Conservation (phyloP, 2,113 vertebrate species). For the Brachyhypopomus occidentalis region DNA sequence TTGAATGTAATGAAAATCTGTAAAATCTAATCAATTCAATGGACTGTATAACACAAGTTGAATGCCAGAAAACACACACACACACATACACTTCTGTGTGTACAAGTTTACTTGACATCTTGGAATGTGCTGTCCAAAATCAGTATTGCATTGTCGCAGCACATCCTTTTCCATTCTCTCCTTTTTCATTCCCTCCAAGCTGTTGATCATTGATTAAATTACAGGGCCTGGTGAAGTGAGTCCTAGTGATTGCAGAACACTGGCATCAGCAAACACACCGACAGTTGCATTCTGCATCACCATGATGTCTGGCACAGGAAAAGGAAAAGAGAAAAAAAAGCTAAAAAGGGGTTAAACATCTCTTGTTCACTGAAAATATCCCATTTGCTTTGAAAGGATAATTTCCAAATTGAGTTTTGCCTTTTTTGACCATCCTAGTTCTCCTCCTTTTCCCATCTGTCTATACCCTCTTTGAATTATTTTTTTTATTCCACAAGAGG, state of each 20-base stretch:
- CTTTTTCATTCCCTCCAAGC: slow-evolving; percentile 10
- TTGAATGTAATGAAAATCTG: too few relatives aligned
- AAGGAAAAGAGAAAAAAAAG: neutral
- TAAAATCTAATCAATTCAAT: neutral
- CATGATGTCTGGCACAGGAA: neutral
- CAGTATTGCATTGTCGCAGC: neutral
- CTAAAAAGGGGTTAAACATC: neutral
- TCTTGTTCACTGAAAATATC: neutral
- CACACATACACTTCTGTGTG: too few relatives aligned
- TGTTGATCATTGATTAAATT: neutral
- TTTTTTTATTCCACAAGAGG: neutral
- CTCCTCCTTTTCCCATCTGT: neutral
- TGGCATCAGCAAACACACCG: neutral
- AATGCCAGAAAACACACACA: neutral
- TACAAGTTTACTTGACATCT: too few relatives aligned
- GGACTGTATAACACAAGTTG: neutral
- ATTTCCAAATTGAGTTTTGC: neutral
- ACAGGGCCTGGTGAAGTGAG: neutral
- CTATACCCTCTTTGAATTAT: neutral
- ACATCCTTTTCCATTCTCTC: neutral
- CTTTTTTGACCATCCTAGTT: neutral
- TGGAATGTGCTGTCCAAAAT: neutral
- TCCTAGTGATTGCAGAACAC: slow-evolving; percentile 2
- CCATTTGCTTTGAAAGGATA: neutral
- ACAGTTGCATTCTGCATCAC: neutral